These are phyloP conservation scores for Istiophorus platypterus DNA, from an alignment of 2,113 vertebrate genomes.

Conservation along the genomic window DNA sequence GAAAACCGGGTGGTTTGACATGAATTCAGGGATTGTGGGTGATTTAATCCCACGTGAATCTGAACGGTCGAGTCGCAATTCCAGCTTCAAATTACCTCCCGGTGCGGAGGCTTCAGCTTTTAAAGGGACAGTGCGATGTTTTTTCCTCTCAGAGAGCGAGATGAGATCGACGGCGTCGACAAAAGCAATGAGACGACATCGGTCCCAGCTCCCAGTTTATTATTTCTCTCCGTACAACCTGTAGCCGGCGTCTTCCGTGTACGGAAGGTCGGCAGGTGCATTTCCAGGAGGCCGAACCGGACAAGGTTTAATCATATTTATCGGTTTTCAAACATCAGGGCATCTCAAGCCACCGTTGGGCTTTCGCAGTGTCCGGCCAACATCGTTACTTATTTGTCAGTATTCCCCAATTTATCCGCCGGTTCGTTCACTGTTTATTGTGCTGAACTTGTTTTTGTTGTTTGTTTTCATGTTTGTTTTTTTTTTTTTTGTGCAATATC, in stretches of 20 bases:
- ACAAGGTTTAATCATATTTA: background rate
- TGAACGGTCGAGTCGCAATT: too few relatives aligned
- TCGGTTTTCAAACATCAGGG: background rate
- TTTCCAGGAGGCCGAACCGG: background rate
- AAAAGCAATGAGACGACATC: too few relatives aligned
- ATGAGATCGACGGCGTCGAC: too few relatives aligned
- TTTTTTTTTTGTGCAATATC: background rate
- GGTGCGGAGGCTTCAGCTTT: too few relatives aligned
- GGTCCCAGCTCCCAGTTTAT: too few relatives aligned
- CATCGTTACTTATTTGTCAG: constrained; percentile 6
- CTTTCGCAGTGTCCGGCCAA: background rate
- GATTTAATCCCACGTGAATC: background rate
- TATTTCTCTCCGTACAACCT: background rate
- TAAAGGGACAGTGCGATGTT: too few relatives aligned
- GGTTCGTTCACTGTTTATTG: background rate
- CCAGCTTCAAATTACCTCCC: background rate
- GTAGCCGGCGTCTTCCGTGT: background rate
- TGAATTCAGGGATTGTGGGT: background rate
- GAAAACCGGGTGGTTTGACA: background rate
- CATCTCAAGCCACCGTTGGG: background rate
- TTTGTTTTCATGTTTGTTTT: too few relatives aligned
- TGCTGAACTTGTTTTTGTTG: background rate
- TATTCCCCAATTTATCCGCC: background rate
- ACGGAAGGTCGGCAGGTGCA: background rate
- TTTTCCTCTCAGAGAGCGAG: too few relatives aligned